Conservation (phyloP, 2,797 vertebrate genomes). For the Myotis vivesi region DNA sequence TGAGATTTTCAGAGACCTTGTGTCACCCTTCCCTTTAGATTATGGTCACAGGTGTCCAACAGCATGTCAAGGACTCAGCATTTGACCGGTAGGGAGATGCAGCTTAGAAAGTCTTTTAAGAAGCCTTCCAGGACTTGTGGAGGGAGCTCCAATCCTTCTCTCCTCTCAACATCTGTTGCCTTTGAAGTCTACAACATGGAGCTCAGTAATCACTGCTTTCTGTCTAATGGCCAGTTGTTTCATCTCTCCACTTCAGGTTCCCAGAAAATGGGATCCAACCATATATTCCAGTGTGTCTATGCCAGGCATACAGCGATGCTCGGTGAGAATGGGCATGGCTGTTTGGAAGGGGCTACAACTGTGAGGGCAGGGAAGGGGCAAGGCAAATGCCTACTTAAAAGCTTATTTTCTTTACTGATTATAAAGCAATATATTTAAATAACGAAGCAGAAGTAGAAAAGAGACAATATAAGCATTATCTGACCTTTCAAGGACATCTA, state of each 20-base stretch:
- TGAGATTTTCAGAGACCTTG: background rate
- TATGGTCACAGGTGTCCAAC: background rate
- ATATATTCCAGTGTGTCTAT: background rate
- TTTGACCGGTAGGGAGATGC: background rate
- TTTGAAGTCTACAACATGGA: background rate
- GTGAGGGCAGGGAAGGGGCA: background rate
- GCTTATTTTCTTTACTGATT: background rate
- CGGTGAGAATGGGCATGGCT: background rate
- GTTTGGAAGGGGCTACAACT: background rate
- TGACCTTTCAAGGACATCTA: background rate
- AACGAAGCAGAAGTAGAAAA: background rate
- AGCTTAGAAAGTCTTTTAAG: background rate
- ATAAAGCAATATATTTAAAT: background rate
- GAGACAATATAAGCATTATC: background rate
- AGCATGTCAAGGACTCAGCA: background rate
- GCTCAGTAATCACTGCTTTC: background rate
- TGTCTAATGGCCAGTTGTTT: background rate
- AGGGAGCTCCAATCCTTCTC: background rate
- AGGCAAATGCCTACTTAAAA: background rate
- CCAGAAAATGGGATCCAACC: background rate
- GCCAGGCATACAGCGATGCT: background rate
- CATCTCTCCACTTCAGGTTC: background rate
- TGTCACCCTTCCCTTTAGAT: background rate
- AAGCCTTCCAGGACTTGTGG: background rate
- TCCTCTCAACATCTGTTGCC: background rate